Evolutionary conservation across 2,888 invertebrate species (phyloP).

Genomic region (Drosophila subquinaria): DNA sequence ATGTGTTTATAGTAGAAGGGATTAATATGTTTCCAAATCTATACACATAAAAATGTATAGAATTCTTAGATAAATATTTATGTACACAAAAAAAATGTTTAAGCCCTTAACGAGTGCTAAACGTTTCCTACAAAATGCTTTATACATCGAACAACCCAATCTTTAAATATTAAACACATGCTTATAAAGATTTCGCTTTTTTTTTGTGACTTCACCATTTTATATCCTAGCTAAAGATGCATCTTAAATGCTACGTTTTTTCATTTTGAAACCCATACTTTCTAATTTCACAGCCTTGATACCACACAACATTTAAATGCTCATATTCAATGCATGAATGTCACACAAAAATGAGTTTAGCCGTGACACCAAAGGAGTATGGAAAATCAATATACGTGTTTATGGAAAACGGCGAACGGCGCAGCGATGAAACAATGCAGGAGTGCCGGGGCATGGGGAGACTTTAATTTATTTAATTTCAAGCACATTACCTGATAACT

Average conservation of each 20-base stretch:
- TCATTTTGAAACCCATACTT: neutral
- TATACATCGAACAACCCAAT: neutral
- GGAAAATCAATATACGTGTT: slow-evolving; percentile 39
- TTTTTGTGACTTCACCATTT: neutral
- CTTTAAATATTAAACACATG: neutral
- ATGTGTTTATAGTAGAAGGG: no score
- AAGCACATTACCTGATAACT: slow-evolving; percentile 73
- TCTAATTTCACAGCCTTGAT: neutral
- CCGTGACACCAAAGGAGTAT: slow-evolving; percentile 32
- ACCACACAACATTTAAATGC: neutral
- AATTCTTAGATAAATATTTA: neutral
- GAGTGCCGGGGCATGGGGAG: neutral
- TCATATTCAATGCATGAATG: slow-evolving; percentile 7
- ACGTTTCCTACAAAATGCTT: neutral
- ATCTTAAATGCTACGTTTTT: neutral
- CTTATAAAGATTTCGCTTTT: neutral
- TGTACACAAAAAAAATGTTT: neutral
- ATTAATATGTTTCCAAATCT: no score
- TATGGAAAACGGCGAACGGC: neutral
- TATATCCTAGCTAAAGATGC: neutral
- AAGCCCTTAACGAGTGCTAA: neutral
- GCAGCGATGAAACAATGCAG: neutral
- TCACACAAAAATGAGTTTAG: slow-evolving; percentile 16
- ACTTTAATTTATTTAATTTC: slow-evolving; percentile 16
- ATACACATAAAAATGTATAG: neutral